Evolutionary conservation across 2,113 vertebrate species (phyloP).

Genomic region (Rhombomys opimus): DNA sequence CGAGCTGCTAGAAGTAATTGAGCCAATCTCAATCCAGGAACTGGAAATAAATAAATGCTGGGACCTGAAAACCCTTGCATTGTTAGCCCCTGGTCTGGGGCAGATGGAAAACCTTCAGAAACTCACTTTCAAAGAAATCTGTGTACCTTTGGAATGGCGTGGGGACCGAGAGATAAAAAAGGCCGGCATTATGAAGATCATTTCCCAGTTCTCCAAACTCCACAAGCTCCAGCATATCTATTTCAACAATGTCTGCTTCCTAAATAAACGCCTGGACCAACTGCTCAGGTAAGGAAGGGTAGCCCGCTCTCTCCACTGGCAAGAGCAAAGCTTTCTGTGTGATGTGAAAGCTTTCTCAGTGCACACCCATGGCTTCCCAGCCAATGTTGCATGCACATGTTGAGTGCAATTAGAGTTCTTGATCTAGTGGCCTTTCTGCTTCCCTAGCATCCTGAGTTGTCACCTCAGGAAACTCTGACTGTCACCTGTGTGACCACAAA

Average conservation of each 20-base stretch:
- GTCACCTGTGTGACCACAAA: not conserved
- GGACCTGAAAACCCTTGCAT: not conserved
- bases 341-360: not conserved
- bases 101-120: not conserved
- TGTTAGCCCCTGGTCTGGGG: not conserved
- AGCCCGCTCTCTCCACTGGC: not conserved
- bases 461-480: not conserved
- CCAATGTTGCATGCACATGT: too few relatives aligned
- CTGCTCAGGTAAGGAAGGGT: not conserved
- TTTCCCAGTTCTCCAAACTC: not conserved
- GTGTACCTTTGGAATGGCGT: not conserved
- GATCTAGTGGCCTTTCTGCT: not conserved
- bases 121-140: not conserved
- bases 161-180: accelerated
- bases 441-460: not conserved
- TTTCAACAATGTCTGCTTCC: not conserved
- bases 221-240: not conserved
- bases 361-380: not conserved
- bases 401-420: too few relatives aligned
- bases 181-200: not conserved
- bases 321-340: not conserved
- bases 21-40: not conserved
- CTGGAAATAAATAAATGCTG: not conserved
- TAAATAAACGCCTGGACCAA: not conserved
- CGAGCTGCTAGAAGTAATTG: not conserved